These are phyloP conservation scores for Pandemis heparana DNA, from an alignment of 2,888 invertebrate species.

Conservation along the genomic window DNA sequence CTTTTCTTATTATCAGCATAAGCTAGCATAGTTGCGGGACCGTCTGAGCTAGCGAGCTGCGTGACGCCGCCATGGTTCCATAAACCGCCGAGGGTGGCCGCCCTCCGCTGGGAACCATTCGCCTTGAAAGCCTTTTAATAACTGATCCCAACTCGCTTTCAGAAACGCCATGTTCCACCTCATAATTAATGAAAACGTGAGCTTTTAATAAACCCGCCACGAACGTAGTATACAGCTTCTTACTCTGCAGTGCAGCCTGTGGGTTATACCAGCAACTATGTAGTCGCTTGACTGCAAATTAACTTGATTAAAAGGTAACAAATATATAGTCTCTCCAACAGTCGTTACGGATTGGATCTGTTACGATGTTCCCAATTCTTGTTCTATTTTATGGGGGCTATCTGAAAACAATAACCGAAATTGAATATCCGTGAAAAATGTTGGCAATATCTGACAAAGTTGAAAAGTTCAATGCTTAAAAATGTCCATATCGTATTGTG, in stretches of 20 bases:
- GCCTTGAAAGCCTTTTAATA: constrained; percentile 53
- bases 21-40: constrained; percentile 12
- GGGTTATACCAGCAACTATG: neutral
- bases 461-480: neutral
- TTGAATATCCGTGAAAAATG: constrained; percentile 6
- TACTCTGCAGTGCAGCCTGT: neutral
- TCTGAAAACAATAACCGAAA: neutral
- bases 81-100: constrained; percentile 29
- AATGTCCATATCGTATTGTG: constrained; percentile 22
- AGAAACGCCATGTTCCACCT: constrained; percentile 45
- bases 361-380: neutral
- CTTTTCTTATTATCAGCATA: constrained; percentile 12
- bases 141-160: constrained; percentile 49
- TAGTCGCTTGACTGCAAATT: neutral
- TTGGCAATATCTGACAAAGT: constrained; percentile 10
- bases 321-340: neutral
- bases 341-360: neutral
- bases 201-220: constrained; percentile 45
- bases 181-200: constrained; percentile 47
- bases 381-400: neutral
- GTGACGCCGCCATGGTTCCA: constrained; percentile 37
- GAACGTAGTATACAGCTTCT: constrained; percentile 6
- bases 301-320: neutral
- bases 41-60: constrained; percentile 7
- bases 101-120: constrained; percentile 49